Evolutionary conservation across 2,888 invertebrate genomes (phyloP), one percentile per base, ranked within the genome.

Genomic region (Meloe dianella): DNA sequence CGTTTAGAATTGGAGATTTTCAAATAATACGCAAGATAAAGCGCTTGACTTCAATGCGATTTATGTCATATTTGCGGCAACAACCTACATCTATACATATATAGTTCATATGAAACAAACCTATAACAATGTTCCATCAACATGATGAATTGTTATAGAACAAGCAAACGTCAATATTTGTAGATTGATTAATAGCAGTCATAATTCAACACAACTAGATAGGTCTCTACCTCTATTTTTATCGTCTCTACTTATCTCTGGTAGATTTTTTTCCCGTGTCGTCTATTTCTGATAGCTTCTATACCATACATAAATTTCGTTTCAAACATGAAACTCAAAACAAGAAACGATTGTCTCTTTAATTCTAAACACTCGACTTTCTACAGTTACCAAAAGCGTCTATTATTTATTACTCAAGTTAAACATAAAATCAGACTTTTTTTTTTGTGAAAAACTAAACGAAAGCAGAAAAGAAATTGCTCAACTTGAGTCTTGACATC

Each of bases 111-210:
- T 57, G 64, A 51, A 73, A 70, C 73, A 65, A 64, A 71, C 61
- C 69, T 68, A 68, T 60, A 71, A 68, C 73, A 72, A 73, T 74
- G 74, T 76, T 76, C 69, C 67, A 62, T 62, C 59, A 72, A 71
- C 60, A 73, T 75, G 75, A 76, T 75, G 75, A 74, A 75, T 74
- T 73, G 75, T 72, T 71, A 70, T 73, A 66, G 72, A 70, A 72
- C 67, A 68, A 71, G 69, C 73, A 73, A 70, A 75, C 74, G 74
- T 70, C 71, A 72, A 68, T 72, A 70, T 71, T 68, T 70, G 68
- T 64, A 72, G 74, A 76, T 75, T 75, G 74, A 75, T 75, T 76
- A 77, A 74, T 75, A 72, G 71, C 68, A 57, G 72, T 72, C 69
- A 75, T 75, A 74, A 73, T 74, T 74, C 74, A 73, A 65, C 54